These are phyloP conservation scores for Chalcosyrphus nemorum DNA, from an alignment of 2,888 invertebrate species.

Conservation along the genomic window DNA sequence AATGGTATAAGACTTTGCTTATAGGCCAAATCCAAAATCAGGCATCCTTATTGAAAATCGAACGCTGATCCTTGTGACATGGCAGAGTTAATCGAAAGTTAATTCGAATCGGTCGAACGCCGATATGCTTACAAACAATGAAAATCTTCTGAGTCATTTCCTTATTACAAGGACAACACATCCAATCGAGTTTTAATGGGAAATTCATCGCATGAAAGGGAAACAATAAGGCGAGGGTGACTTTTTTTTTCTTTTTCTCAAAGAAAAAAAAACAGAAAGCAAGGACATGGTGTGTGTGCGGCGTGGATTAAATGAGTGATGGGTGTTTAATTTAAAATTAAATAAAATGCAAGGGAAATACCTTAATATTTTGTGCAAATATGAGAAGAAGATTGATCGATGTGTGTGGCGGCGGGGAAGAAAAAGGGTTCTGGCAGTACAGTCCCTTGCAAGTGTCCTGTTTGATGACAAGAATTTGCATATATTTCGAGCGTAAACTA, in stretches of 20 bases:
- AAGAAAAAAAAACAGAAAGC: conserved; percentile 14
- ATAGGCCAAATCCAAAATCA: not conserved
- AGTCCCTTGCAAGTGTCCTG: not conserved
- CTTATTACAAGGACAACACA: conserved; percentile 56
- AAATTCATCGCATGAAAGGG: conserved; percentile 74
- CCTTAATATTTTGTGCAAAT: conserved; percentile 26
- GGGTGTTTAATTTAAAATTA: conserved; percentile 67
- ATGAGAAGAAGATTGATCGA: conserved; percentile 46
- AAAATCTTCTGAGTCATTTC: conserved; percentile 72
- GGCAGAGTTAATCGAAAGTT: conserved; percentile 81
- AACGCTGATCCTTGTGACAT: conserved; percentile 66
- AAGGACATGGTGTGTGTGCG: conserved; percentile 33
- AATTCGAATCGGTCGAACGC: conserved; percentile 79
- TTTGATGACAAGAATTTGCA: not conserved
- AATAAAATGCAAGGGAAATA: conserved; percentile 20
- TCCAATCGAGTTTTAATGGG: conserved; percentile 74
- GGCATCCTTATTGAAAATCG: conserved; percentile 58
- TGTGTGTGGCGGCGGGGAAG: not conserved
- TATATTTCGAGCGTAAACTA: not conserved
- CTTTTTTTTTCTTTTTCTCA: conserved; percentile 26
- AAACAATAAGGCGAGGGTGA: conserved; percentile 44
- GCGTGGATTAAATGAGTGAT: conserved; percentile 66
- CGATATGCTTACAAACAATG: conserved; percentile 65
- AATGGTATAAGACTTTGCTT: conserved; percentile 49
- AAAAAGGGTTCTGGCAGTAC: not conserved